These are phyloP conservation scores for Ctenoplectra terminalis DNA, from an alignment of 1,140 invertebrate genomes.

Conservation along the genomic window DNA sequence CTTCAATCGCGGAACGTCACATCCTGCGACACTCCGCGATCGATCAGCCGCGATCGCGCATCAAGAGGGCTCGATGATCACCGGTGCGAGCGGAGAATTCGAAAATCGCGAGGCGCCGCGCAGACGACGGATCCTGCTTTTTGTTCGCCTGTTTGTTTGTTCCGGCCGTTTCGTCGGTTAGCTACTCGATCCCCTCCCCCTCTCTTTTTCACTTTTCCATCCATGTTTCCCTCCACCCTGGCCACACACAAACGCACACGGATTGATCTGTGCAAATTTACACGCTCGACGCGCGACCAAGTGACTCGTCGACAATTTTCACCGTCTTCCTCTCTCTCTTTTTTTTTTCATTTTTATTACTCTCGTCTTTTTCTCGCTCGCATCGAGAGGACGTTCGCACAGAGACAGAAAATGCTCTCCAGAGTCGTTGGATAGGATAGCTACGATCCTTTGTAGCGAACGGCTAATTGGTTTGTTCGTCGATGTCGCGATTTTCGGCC, in stretches of 20 bases:
- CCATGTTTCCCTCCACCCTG: background rate
- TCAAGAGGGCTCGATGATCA: conserved; percentile 19
- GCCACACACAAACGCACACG: background rate
- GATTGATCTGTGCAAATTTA: conserved; percentile 74
- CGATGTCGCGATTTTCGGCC: conserved; percentile 37
- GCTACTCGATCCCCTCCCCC: conserved; percentile 54
- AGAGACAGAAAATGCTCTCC: background rate
- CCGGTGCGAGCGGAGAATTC: conserved; percentile 58
- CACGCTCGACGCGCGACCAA: conserved; percentile 69
- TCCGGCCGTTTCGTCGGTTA: conserved; percentile 75
- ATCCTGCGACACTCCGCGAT: background rate
- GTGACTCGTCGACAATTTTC: conserved; percentile 73
- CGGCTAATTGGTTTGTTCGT: conserved; percentile 76
- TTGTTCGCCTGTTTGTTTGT: conserved; percentile 76
- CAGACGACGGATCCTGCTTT: conserved; percentile 73
- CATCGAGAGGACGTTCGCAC: too few relatives aligned
- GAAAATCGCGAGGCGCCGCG: conserved; percentile 77
- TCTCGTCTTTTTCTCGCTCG: too few relatives aligned
- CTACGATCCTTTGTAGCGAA: conserved; percentile 51
- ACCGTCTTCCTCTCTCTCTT: conserved; percentile 50
- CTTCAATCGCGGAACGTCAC: background rate
- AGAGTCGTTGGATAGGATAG: conserved; percentile 64
- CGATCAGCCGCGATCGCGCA: conserved; percentile 28
- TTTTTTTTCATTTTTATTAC: too few relatives aligned
- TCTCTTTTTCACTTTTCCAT: conserved; percentile 17